Conservation (phyloP, 30 jellyfish, hydroid and myxozoan species). For the Chrysaora quinquecirrha region DNA sequence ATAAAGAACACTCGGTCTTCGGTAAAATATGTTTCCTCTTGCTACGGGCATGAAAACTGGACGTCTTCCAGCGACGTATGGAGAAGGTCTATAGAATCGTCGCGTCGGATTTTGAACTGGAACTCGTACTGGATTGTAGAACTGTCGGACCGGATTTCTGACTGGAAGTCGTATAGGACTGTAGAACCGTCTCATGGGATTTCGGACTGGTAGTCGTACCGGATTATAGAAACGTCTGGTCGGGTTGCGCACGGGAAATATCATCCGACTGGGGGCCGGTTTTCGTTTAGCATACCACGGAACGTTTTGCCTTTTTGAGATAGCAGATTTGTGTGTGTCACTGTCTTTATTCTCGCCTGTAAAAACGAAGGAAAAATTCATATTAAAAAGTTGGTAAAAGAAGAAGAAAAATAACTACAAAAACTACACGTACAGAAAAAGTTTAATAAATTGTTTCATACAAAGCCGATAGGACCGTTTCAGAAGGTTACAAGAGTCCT, state of each 20-base stretch:
- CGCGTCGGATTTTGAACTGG: neutral
- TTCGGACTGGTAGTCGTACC: neutral
- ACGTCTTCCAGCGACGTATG: neutral
- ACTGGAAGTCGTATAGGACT: neutral
- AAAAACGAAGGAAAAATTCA: no score
- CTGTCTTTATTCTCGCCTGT: neutral
- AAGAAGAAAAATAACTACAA: no score
- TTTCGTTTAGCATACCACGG: neutral
- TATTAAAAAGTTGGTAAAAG: no score
- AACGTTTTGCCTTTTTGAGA: neutral
- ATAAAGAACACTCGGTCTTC: slow-evolving; percentile 11
- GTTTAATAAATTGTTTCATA: no score
- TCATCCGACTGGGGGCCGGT: neutral
- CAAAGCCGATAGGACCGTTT: no score
- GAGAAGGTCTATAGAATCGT: neutral
- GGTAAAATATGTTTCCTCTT: neutral
- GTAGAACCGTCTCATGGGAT: neutral
- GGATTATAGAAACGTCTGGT: neutral
- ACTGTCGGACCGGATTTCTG: neutral
- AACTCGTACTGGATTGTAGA: neutral
- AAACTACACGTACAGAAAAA: no score
- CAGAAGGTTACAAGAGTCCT: no score
- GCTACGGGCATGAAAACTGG: neutral
- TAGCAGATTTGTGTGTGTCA: neutral
- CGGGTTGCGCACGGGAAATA: neutral